These are phyloP conservation scores for Kryphioiulus occultus DNA, from an alignment of 2,888 invertebrate species.

Conservation along the genomic window DNA sequence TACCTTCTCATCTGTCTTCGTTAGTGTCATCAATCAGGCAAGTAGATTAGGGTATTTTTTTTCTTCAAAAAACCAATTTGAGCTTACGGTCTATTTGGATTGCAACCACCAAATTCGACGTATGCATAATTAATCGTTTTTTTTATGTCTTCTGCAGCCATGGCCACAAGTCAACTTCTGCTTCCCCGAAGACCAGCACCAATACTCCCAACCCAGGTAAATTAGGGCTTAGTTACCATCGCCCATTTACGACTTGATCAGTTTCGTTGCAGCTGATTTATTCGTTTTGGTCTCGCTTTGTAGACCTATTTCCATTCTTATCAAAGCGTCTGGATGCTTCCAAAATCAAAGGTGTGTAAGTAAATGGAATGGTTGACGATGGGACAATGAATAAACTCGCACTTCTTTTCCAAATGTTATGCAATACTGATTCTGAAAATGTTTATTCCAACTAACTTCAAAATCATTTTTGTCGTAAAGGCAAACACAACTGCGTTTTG, in stretches of 20 bases:
- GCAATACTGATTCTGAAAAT: not conserved
- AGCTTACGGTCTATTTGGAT: not conserved
- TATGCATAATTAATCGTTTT: not conserved
- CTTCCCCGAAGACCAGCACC: slow-evolving; percentile 55
- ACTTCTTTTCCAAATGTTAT: not conserved
- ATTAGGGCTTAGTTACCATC: not conserved
- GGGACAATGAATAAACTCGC: too few relatives aligned
- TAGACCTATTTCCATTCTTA: slow-evolving; percentile 81
- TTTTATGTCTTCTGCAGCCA: not conserved
- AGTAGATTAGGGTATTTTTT: not conserved
- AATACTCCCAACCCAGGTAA: slow-evolving; percentile 71
- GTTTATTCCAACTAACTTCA: too few relatives aligned
- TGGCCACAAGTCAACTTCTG: slow-evolving; percentile 18
- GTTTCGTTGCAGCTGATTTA: slow-evolving; percentile 32
- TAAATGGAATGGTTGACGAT: not conserved
- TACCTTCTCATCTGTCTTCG: slow-evolving; percentile 55
- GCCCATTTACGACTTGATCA: not conserved
- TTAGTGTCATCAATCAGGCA: slow-evolving; percentile 37
- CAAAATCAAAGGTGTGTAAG: slow-evolving; percentile 57
- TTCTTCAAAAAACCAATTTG: not conserved
- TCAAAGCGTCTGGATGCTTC: slow-evolving; percentile 69
- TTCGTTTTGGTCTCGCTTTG: slow-evolving; percentile 54
- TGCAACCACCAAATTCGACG: not conserved
- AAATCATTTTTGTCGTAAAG: too few relatives aligned
- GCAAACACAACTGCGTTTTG: too few relatives aligned